A percentile compares a stretch with the other conserved stretches of the same genome.
These are phyloP conservation scores for Psix sp. DNA, from an alignment of 1,140 invertebrate genomes.

Conservation along the genomic window DNA sequence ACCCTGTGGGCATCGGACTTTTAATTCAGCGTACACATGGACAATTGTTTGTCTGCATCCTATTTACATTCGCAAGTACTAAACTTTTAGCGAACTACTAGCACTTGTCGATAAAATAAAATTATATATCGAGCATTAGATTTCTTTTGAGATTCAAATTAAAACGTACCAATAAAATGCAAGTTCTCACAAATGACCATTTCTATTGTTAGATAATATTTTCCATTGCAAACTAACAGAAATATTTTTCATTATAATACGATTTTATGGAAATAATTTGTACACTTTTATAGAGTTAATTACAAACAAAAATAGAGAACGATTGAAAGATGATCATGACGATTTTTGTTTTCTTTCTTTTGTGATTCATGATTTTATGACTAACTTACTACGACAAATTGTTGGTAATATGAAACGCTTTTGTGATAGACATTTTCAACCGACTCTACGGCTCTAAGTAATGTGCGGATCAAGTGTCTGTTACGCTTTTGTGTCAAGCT, in stretches of 20 bases:
- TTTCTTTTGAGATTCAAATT: too few species aligned
- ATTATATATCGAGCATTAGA: too few species aligned
- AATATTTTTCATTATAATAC: too few species aligned
- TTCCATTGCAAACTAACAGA: too few species aligned
- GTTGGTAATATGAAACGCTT: conserved; percentile 15
- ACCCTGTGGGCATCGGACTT: conserved; percentile 19
- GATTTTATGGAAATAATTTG: too few species aligned
- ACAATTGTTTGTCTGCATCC: conserved; percentile 34
- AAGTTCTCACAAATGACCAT: too few species aligned
- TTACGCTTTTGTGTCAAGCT: conserved; percentile 24
- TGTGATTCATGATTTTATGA: conserved; percentile 13
- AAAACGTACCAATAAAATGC: too few species aligned
- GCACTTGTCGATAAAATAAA: too few species aligned
- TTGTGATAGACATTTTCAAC: conserved; percentile 15
- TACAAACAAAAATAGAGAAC: too few species aligned
- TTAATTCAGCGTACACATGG: conserved; percentile 26
- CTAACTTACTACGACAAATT: conserved; percentile 20
- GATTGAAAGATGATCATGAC: conserved; percentile 14
- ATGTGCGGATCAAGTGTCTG: conserved; percentile 24
- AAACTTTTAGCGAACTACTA: conserved; percentile 20
- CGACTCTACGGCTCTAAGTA: neutral
- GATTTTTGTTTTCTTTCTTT: too few species aligned
- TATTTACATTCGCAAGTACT: conserved; percentile 30
- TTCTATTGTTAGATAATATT: too few species aligned
- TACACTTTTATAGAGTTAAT: too few species aligned